These are phyloP conservation scores for Tinea pellionella DNA, from an alignment of 2,888 invertebrate species.

Conservation along the genomic window DNA sequence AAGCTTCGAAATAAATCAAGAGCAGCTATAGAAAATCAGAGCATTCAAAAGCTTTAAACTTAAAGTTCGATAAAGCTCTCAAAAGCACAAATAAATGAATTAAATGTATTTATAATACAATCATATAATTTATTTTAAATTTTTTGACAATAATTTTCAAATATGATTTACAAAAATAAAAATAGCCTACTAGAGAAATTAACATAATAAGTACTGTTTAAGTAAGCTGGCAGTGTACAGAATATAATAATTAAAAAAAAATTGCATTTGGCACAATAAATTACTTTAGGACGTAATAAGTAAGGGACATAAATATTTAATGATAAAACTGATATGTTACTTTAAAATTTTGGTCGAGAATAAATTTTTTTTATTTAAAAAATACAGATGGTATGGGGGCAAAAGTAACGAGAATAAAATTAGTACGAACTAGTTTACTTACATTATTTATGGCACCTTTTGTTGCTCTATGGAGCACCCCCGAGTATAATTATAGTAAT, in stretches of 20 bases:
- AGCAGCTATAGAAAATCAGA: too few relatives aligned
- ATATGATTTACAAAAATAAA: too few relatives aligned
- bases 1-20: too few relatives aligned
- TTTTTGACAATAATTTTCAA: too few relatives aligned
- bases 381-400: background rate
- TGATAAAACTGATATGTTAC: background rate
- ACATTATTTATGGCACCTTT: slow-evolving; percentile 4
- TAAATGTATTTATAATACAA: too few relatives aligned
- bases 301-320: background rate
- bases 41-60: too few relatives aligned
- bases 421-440: background rate
- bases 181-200: background rate
- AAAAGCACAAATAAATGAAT: too few relatives aligned
- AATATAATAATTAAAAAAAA: background rate
- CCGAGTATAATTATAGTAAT: background rate
- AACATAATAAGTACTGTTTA: background rate
- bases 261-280: slow-evolving; percentile 27
- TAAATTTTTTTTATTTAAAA: too few relatives aligned
- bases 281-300: slow-evolving; percentile 15
- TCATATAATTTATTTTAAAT: too few relatives aligned
- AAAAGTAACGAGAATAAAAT: background rate
- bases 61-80: too few relatives aligned
- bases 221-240: background rate
- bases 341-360: background rate
- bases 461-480: slow-evolving; percentile 1